phyloP scores from a whole-genome alignment of 2,113 vertebrate species.

The Anas platyrhynchos region DNA sequence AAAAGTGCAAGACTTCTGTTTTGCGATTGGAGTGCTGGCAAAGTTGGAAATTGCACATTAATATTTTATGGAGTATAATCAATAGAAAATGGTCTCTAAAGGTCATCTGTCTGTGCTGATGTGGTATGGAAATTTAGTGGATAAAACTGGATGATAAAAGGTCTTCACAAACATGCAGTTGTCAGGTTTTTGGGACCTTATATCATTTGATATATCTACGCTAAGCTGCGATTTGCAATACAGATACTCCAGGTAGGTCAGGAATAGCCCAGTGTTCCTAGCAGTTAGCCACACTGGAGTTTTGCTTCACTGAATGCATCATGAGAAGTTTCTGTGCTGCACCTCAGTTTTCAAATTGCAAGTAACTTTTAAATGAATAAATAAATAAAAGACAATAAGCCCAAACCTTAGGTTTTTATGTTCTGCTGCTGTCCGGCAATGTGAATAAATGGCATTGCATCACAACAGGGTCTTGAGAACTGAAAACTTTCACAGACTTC shows the following conservation, averaged over 20 bases:
- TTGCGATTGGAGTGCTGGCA: not conserved
- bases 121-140: not conserved
- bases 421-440: not conserved
- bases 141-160: not conserved
- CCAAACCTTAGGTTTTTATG: not conserved
- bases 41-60: not conserved
- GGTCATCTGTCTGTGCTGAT: not conserved
- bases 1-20: not conserved
- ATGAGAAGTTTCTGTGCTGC: not conserved
- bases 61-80: constrained; percentile 23
- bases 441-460: not conserved
- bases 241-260: not conserved
- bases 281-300: not conserved
- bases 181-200: not conserved
- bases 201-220: not conserved
- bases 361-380: not conserved
- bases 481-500: not conserved
- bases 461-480: not conserved
- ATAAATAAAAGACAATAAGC: not conserved
- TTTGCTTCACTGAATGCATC: not conserved
- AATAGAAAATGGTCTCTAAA: constrained; percentile 20
- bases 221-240: not conserved
- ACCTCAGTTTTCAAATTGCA: not conserved
- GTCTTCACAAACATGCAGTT: not conserved
- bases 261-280: not conserved